Conservation (phyloP, 2,888 invertebrate species). For the Ceraclea dissimilis region DNA sequence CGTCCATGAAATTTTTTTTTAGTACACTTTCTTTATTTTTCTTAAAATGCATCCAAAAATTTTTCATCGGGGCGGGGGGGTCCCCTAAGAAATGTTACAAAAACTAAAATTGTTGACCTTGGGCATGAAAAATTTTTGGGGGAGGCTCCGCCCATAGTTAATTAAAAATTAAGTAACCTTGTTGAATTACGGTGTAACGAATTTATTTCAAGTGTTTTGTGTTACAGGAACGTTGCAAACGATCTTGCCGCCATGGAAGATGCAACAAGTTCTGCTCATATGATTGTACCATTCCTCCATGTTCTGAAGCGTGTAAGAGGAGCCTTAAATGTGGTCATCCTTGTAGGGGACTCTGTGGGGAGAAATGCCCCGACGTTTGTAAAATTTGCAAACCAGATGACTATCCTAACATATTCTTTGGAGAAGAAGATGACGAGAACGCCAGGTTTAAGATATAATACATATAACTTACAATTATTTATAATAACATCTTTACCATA, state of each 20-base stretch:
- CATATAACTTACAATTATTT: no score
- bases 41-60: no score
- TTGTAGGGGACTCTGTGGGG: conserved; percentile 69
- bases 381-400: conserved; percentile 46
- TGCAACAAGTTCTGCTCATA: conserved; percentile 44
- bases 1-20: no score
- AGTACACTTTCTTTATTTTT: not conserved
- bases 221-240: conserved; percentile 32
- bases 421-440: conserved; percentile 46
- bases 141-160: no score
- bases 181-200: not conserved
- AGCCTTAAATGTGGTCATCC: conserved; percentile 48
- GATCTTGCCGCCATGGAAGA: conserved; percentile 41
- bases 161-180: not conserved
- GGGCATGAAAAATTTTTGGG: not conserved
- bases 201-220: not conserved
- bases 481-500: no score
- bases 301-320: conserved; percentile 37
- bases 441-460: conserved; percentile 44
- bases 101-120: no score
- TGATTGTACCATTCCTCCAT: conserved; percentile 40
- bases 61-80: no score
- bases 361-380: conserved; percentile 57
- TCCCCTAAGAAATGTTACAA: no score
- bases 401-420: conserved; percentile 39